Percentiles rank a stretch among this genome's conserved stretches.
These are phyloP conservation scores for Falco punctatus DNA, from an alignment of 2,113 vertebrate species.

Conservation along the genomic window DNA sequence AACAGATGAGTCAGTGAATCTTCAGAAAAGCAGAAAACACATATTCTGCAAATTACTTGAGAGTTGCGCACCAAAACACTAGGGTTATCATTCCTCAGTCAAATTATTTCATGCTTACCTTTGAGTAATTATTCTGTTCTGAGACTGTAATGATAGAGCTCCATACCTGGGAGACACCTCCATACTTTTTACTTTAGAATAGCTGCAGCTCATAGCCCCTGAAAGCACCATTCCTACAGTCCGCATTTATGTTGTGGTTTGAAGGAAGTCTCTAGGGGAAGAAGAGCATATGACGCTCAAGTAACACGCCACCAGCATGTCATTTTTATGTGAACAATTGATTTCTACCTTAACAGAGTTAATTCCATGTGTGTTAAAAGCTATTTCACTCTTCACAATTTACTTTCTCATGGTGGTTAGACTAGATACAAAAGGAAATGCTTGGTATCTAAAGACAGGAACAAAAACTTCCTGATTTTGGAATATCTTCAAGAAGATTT, in stretches of 20 bases:
- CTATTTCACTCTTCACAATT: background rate
- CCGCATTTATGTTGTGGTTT: background rate
- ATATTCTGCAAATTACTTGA: background rate
- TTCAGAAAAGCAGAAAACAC: background rate
- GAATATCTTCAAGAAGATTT: background rate
- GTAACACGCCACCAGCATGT: background rate
- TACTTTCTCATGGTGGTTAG: background rate
- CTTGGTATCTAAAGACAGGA: background rate
- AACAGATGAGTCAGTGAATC: background rate
- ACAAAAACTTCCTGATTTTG: background rate
- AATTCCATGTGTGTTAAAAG: background rate
- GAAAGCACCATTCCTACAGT: background rate
- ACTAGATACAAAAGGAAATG: background rate
- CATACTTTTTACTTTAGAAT: background rate
- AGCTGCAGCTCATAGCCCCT: background rate
- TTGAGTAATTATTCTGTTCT: background rate
- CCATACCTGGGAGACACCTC: background rate
- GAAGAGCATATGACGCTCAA: background rate
- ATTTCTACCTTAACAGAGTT: background rate
- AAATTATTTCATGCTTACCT: background rate
- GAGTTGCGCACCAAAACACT: background rate
- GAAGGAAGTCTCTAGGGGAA: background rate
- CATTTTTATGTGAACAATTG: background rate
- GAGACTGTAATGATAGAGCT: background rate
- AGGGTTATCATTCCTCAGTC: background rate